A percentile compares a stretch with the other conserved stretches of the same genome.
Conservation (phyloP, 2,888 invertebrate species). For the Platynereis dumerilii region DNA sequence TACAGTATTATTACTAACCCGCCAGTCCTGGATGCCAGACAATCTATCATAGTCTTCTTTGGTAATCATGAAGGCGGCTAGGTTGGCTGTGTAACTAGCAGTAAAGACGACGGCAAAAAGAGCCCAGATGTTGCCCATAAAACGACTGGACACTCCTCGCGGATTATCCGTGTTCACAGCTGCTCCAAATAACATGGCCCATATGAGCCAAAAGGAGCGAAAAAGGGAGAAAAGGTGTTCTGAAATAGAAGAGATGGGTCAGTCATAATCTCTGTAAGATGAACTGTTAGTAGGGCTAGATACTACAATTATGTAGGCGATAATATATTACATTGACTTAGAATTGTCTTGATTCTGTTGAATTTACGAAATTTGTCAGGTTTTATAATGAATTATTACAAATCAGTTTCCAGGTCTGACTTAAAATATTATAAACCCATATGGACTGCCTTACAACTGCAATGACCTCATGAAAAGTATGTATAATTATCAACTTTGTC, state of each 20-base stretch:
- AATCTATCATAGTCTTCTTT: constrained; percentile 93
- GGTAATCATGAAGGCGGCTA: constrained; percentile 99
- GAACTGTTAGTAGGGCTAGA: no score
- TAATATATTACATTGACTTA: no score
- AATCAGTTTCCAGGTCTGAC: no score
- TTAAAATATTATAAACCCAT: no score
- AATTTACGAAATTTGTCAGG: no score
- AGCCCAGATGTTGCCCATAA: constrained; percentile 63
- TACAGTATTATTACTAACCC: constrained; percentile 63
- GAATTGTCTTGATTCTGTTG: no score
- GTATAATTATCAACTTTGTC: no score
- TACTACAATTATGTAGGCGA: no score
- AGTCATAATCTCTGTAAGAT: no score
- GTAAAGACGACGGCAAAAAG: constrained; percentile 95
- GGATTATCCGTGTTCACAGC: constrained; percentile 98
- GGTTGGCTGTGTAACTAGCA: constrained; percentile 98
- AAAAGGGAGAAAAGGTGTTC: constrained; percentile 72
- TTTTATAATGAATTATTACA: no score
- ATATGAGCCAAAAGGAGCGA: constrained; percentile 98
- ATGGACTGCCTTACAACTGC: no score
- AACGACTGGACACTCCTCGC: constrained; percentile 87
- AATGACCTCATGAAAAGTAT: no score
- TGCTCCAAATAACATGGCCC: constrained; percentile 98
- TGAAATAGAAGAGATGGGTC: constrained; percentile 40
- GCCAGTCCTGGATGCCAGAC: constrained; percentile 81